Evolutionary conservation across 1,140 invertebrate genomes (phyloP).

Genomic region (Rhyacophila brunnea): DNA sequence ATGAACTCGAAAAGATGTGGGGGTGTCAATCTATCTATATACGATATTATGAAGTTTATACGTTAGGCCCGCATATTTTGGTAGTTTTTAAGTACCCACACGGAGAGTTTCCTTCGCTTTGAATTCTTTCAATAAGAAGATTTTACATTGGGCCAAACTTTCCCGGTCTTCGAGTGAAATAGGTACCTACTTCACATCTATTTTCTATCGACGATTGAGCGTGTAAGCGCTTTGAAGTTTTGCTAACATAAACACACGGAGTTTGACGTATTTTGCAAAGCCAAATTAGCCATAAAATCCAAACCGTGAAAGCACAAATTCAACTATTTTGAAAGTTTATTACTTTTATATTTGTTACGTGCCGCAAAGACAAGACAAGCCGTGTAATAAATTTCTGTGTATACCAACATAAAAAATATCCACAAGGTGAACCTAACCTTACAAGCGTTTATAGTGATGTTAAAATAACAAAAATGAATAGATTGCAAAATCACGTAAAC

Average conservation of each 20-base stretch:
- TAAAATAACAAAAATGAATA: conserved; percentile 3
- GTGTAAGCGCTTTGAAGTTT: conserved; percentile 2
- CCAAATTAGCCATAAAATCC: neutral
- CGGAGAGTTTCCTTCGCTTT: no score
- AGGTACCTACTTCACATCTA: neutral
- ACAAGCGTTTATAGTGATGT: conserved; percentile 3
- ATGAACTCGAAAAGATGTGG: no score
- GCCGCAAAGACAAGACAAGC: neutral
- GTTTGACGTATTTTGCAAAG: neutral
- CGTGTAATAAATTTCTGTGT: conserved; percentile 1
- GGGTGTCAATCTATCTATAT: no score
- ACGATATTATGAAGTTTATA: no score
- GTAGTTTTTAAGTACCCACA: no score
- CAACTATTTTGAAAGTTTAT: no score
- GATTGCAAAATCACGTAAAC: neutral
- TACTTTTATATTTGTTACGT: no score
- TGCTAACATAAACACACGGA: neutral
- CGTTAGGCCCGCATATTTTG: no score
- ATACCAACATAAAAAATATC: conserved; percentile 22
- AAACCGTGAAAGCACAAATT: neutral
- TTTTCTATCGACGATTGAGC: neutral
- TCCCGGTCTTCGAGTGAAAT: neutral
- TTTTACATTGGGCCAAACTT: no score
- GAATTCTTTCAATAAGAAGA: no score
- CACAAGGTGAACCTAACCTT: conserved; percentile 26